Percentiles rank a stretch among this genome's conserved stretches.
Conservation (phyloP, 2,888 invertebrate genomes). For the Callosobruchus maculatus region DNA sequence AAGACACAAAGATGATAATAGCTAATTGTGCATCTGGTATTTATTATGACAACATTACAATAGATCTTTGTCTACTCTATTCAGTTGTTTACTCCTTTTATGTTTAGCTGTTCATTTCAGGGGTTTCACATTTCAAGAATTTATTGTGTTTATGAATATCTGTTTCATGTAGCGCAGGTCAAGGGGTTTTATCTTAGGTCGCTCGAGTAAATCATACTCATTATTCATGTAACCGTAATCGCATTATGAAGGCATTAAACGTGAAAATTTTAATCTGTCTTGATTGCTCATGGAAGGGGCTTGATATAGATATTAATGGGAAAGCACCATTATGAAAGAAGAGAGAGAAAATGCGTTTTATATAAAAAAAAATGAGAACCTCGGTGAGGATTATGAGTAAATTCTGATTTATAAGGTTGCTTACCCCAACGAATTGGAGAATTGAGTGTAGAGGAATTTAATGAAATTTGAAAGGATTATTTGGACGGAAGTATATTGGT, state of each 20-base stretch:
- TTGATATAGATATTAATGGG: neutral
- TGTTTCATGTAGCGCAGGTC: neutral
- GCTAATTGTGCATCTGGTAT: no score
- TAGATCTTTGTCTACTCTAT: no score
- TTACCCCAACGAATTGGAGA: neutral
- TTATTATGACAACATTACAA: no score
- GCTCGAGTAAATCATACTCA: neutral
- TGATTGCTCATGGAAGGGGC: neutral
- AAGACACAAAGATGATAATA: no score
- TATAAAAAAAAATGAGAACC: neutral
- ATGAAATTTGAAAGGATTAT: neutral
- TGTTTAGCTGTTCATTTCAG: no score
- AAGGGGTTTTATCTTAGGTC: neutral
- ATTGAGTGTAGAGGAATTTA: neutral
- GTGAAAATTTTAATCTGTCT: neutral
- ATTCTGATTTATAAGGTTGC: neutral
- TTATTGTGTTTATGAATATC: no score
- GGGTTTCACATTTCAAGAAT: no score
- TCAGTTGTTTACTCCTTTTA: no score
- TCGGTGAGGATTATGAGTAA: neutral
- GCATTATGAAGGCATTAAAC: neutral
- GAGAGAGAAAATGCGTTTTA: neutral
- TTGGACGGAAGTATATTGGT: neutral
- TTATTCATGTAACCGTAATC: neutral
- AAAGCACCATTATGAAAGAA: neutral